Percentiles rank a stretch among this genome's conserved stretches.
Evolutionary conservation across 2,113 vertebrate species (phyloP).

Genomic region (Alectura lathami): DNA sequence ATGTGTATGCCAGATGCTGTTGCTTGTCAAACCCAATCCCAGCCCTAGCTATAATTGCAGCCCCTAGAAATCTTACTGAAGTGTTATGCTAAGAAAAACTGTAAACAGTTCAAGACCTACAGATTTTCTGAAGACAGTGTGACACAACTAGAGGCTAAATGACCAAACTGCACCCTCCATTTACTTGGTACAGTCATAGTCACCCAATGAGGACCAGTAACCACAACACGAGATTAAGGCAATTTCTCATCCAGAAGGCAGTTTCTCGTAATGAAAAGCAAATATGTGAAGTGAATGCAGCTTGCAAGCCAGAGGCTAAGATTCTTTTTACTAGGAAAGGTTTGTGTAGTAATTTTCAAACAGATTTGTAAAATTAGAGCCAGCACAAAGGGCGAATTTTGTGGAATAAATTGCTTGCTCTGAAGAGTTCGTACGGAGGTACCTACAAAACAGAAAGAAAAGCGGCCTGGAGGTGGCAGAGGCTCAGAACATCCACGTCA

Average conservation of each 20-base stretch:
- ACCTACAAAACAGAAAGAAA: background rate
- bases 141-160: background rate
- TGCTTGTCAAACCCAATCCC: background rate
- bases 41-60: background rate
- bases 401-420: slow-evolving; percentile 22
- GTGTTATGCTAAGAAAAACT: background rate
- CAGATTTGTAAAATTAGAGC: slow-evolving; percentile 37
- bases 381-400: slow-evolving; percentile 5
- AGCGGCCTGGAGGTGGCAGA: background rate
- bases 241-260: background rate
- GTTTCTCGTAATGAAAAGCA: background rate
- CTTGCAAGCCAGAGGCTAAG: slow-evolving; percentile 35
- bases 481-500: background rate
- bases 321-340: background rate
- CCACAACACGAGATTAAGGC: background rate
- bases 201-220: background rate
- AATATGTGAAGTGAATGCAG: background rate
- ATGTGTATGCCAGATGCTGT: background rate
- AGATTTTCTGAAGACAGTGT: slow-evolving; percentile 4
- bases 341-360: slow-evolving; percentile 36
- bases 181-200: background rate
- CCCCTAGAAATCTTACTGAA: background rate
- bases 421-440: background rate
- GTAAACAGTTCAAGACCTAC: background rate
- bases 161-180: background rate